Conservation (phyloP, 2,888 invertebrate species). For the Molanna angustata region DNA sequence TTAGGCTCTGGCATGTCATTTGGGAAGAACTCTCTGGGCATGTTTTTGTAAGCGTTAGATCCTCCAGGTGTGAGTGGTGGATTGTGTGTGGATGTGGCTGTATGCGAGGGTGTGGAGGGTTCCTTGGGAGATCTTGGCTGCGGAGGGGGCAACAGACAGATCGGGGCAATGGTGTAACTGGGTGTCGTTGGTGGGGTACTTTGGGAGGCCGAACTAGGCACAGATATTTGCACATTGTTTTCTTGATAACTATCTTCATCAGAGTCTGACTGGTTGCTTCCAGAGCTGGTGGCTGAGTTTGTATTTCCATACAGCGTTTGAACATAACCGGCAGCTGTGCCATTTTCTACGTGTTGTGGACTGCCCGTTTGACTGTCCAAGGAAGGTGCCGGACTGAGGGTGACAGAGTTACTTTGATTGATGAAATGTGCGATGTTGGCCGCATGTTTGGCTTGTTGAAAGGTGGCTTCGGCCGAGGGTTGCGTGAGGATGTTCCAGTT, state of each 20-base stretch:
- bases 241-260: slow-evolving; percentile 68
- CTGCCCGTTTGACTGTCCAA: slow-evolving; percentile 85
- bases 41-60: slow-evolving; percentile 42
- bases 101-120: slow-evolving; percentile 40
- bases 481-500: slow-evolving; percentile 62
- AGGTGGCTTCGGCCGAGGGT: slow-evolving; percentile 44
- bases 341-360: slow-evolving; percentile 70
- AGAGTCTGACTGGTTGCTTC: slow-evolving; percentile 78
- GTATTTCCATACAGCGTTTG: slow-evolving; percentile 47
- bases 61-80: slow-evolving; percentile 43
- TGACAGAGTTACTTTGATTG: slow-evolving; percentile 78
- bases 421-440: slow-evolving; percentile 68
- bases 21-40: slow-evolving; percentile 73
- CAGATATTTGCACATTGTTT: slow-evolving; percentile 33
- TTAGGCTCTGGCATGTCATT: slow-evolving; percentile 80
- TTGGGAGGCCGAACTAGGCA: slow-evolving; percentile 38
- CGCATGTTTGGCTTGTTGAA: slow-evolving; percentile 48
- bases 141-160: slow-evolving; percentile 44
- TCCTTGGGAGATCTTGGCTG: slow-evolving; percentile 65
- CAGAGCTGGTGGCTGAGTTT: slow-evolving; percentile 54
- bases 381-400: slow-evolving; percentile 86
- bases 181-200: slow-evolving; percentile 58
- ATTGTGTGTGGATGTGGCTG: slow-evolving; percentile 38
- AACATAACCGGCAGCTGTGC: slow-evolving; percentile 42
- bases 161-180: slow-evolving; percentile 45